Percentiles rank a stretch among this genome's conserved stretches.
phyloP scores from a whole-genome alignment of 2,888 invertebrate genomes.

The Cephus nigrinus region DNA sequence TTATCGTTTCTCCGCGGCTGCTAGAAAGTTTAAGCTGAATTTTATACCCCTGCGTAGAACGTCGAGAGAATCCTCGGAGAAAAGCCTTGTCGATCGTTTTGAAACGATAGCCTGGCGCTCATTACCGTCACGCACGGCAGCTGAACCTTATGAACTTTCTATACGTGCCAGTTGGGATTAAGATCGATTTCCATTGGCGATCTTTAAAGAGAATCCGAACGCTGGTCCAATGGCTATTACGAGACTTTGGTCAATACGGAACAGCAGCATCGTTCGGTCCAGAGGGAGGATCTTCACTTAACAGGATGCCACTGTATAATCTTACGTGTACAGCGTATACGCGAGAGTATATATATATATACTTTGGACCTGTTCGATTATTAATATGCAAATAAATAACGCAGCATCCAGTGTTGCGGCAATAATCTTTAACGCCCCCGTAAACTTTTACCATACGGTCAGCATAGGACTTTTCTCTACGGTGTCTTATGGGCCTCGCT shows the following conservation, averaged over 20 bases:
- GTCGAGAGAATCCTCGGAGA: neutral
- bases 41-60: neutral
- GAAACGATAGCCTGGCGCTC: neutral
- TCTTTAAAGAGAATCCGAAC: neutral
- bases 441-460: conserved; percentile 28
- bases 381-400: conserved; percentile 20
- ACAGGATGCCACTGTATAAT: neutral
- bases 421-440: conserved; percentile 29
- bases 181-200: neutral
- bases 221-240: neutral
- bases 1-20: neutral
- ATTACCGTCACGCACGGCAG: neutral
- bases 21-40: neutral
- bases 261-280: neutral
- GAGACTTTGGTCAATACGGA: neutral
- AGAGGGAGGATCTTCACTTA: neutral
- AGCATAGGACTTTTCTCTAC: neutral
- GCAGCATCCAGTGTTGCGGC: conserved; percentile 19
- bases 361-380: conserved; percentile 10
- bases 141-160: neutral
- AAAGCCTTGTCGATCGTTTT: neutral
- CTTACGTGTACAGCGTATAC: neutral
- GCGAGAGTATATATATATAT: neutral
- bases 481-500: neutral
- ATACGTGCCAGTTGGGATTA: neutral